These are phyloP conservation scores for Holcopasites calliopsidis DNA, from an alignment of 1,140 invertebrate genomes.

Conservation along the genomic window DNA sequence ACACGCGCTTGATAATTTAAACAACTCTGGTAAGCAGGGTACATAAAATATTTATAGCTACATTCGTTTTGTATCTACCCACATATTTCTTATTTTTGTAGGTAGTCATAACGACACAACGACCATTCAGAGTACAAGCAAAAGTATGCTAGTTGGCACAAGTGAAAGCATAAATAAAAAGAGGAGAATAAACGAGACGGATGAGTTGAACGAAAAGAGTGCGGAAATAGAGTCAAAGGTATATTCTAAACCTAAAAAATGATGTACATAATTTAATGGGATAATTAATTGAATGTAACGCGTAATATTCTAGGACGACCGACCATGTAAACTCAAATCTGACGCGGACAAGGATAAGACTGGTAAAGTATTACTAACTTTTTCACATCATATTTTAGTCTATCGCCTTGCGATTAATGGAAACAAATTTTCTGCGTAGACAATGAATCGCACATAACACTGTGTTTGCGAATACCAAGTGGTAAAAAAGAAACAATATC, in stretches of 20 bases:
- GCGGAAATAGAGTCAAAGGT: slow-evolving; percentile 13
- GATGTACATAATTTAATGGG: no score
- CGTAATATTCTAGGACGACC: slow-evolving; percentile 3
- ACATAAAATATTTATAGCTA: not conserved
- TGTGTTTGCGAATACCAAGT: slow-evolving; percentile 76
- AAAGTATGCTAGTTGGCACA: not conserved
- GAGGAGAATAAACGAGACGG: slow-evolving; percentile 38
- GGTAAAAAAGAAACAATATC: slow-evolving; percentile 75
- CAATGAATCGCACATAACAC: slow-evolving; percentile 69
- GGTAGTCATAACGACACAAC: slow-evolving; percentile 15
- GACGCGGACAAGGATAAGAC: slow-evolving; percentile 41
- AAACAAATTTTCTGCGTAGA: slow-evolving; percentile 31
- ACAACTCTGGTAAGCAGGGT: slow-evolving; percentile 25
- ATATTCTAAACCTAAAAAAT: not conserved
- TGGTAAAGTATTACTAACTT: slow-evolving; percentile 36
- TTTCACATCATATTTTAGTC: not conserved
- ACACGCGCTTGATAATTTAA: slow-evolving; percentile 62
- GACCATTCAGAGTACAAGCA: slow-evolving; percentile 34
- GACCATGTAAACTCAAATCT: slow-evolving; percentile 1
- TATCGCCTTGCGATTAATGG: not conserved
- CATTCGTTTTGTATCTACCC: not conserved
- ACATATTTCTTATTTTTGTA: slow-evolving; percentile 11
- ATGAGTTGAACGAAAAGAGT: not conserved
- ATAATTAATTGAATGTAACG: not conserved
- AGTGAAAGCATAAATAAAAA: slow-evolving; percentile 41